Conservation (phyloP, 92 coral and sea anemone genomes). For the Nematostella vectensis region DNA sequence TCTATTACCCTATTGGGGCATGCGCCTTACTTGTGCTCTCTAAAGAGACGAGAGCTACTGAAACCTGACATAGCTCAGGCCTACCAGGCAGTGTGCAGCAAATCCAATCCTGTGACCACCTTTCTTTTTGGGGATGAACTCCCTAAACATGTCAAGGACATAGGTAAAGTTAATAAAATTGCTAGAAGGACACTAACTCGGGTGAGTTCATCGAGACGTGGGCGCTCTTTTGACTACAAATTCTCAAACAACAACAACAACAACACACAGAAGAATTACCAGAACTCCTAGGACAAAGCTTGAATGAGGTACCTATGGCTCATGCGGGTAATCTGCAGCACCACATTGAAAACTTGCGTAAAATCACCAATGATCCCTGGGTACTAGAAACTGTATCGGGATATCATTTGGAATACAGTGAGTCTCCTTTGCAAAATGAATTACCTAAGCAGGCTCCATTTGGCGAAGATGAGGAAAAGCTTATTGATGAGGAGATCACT, state of each 20-base stretch:
- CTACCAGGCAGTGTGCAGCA: constrained; percentile 42
- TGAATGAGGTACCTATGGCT: background rate
- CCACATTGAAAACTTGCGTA: too few relatives aligned
- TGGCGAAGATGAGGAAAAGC: background rate
- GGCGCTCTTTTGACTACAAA: background rate
- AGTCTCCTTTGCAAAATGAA: background rate
- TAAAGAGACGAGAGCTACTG: constrained; percentile 13
- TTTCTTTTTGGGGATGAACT: constrained; percentile 52
- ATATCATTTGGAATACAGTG: constrained; percentile 1
- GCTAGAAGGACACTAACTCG: constrained; percentile 22
- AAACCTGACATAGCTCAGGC: constrained; percentile 15
- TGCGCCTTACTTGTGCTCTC: constrained; percentile 14
- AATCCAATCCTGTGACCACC: constrained; percentile 22
- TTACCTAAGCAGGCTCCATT: background rate
- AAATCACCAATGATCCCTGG: constrained; percentile 14
- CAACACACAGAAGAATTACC: too few relatives aligned
- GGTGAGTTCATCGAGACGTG: background rate
- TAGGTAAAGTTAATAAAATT: constrained; percentile 39
- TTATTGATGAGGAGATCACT: background rate
- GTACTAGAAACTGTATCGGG: too few relatives aligned
- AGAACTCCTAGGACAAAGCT: constrained; percentile 1
- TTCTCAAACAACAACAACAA: too few relatives aligned
- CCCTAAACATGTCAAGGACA: too few relatives aligned
- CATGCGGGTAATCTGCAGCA: constrained; percentile 8
- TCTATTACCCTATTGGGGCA: constrained; percentile 12